Evolutionary conservation across 92 coral and sea anemone species (phyloP), one percentile per base, ranked within the genome.

Genomic region (Phenganax stokvisi): DNA sequence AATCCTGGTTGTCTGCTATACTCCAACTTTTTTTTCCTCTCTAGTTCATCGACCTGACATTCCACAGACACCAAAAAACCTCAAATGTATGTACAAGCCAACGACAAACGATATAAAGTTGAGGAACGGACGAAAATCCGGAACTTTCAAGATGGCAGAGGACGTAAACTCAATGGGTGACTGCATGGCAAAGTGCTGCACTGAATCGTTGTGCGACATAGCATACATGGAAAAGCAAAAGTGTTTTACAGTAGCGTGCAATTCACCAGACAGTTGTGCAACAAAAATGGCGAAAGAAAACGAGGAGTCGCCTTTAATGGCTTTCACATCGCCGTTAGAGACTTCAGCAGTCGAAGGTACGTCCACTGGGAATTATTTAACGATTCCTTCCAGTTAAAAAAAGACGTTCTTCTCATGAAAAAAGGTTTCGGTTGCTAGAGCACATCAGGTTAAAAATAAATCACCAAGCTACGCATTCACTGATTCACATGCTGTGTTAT

Each of bases 141-240:
- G 89, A 71, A 94, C 92, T 66, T 94, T 88, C 20, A 94, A 91
- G 11, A 20, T 90, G 11, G 88, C 88, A n/a, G 87, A 92, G 9
- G 90, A 87, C 30, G 89, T 85, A 0, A 82, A 77, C 13, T 85
- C 86, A 12, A 94, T 94, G 98, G 85, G 89, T 52, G 85, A 83
- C 56, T 94, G 98, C 57, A 94, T 94, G 98, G 84, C 82, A 54
- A 88, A 85, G 74, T 94, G 98, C 54, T 94, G 98, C 58, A 91
- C 88, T 51, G 70, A 89, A 65, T 85, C 77, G 51, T 87, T 75
- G 55, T 94, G 98, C 44, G 98, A 94, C 69, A 53, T 92, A 4
- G 98, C 96, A 0, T 92, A 90, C 57, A 84, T 90, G 74, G 86
- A 88, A 10, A 79, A 90, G 12, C 82, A 82, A 61, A 90, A 89